Evolutionary conservation across 2,797 vertebrate species (phyloP).

Genomic region (Atherinosoma microstoma): DNA sequence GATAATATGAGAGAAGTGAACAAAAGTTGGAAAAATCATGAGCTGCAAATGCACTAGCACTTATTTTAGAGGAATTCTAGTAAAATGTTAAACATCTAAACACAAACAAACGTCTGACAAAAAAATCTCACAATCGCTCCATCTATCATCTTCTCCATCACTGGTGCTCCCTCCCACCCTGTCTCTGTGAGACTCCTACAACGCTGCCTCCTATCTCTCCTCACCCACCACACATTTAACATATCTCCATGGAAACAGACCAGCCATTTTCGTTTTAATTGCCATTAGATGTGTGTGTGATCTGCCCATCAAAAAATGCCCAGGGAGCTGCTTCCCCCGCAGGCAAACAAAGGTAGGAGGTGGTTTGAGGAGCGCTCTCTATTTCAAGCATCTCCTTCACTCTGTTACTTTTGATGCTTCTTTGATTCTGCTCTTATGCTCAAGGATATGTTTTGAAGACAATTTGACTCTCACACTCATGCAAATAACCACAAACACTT

Average conservation of each 20-base stretch:
- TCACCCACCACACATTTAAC: conserved; percentile 63
- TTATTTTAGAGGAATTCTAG: conserved; percentile 28
- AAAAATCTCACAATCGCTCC: conserved; percentile 54
- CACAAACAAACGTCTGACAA: conserved; percentile 13
- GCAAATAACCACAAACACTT: conserved; percentile 38
- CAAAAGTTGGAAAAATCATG: conserved; percentile 31
- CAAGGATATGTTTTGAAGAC: conserved; percentile 56
- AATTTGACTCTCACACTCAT: conserved; percentile 41
- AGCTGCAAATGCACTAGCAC: conserved; percentile 28
- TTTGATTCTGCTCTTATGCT: conserved; percentile 55
- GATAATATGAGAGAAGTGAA: conserved; percentile 11
- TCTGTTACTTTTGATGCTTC: conserved; percentile 51
- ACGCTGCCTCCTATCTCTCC: conserved; percentile 48
- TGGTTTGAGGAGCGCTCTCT: conserved; percentile 20
- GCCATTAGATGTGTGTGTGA: conserved; percentile 77
- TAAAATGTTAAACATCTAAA: conserved; percentile 35
- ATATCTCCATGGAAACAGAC: conserved; percentile 80
- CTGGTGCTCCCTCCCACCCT: conserved; percentile 10
- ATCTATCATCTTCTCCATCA: conserved; percentile 39
- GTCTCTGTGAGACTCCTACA: conserved; percentile 33
- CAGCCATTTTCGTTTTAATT: conserved; percentile 83
- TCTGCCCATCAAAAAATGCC: conserved; percentile 75
- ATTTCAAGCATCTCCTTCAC: conserved; percentile 31
- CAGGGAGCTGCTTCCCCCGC: conserved; percentile 47
- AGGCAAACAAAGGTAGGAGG: conserved; percentile 47